Evolutionary conservation across 2,797 vertebrate species (phyloP), one percentile per base, ranked within the genome.

Genomic region (Argyrosomus regius): DNA sequence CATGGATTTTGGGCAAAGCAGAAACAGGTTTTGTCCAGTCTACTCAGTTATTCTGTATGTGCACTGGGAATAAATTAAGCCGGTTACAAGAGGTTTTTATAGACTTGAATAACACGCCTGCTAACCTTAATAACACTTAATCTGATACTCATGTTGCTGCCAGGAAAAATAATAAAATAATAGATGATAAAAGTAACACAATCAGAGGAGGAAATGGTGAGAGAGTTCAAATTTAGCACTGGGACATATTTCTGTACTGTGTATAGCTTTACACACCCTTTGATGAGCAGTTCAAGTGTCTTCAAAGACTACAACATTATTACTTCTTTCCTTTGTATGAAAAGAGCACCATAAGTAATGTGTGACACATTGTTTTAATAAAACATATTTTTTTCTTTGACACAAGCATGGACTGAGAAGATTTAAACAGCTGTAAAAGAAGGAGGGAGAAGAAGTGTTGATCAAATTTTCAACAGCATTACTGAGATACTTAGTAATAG

Each of bases 151-250:
- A 31, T 66, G 59, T 75, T 4, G 17, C 54, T 87, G 92, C 90
- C 93, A 92, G 82, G 81, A 89, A 93, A 92, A 92, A 93, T 89
- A 93, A 92, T 72, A 85, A 92, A 91, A 93, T 87, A 91, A 92
- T 75, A 84, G 50, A 81, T 81, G 72, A 91, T 86, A 91, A 91
- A 93, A 88, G 85, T 83, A 91, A 81, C 78, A 88, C 80, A 91
- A 93, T 93, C 84, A 89, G 76, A 83, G 81, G 63, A 81, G 82
- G 84, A 94, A 90, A 92, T 77, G 69, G 72, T 76, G 69, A 88
- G 82, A 81, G 58, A 68, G 48, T 84, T 73, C 69, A 70, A 83
- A 87, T 85, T 86, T 41, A 80, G 66, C 70, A 77, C 56, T 79
- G 54, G 80, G 74, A 48, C 67, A 73, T 63, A 76, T 65, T 64